Percentiles rank a stretch among this genome's conserved stretches.
Evolutionary conservation across 2,797 vertebrate genomes (phyloP).

Genomic region (Anisognathus igniventris): DNA sequence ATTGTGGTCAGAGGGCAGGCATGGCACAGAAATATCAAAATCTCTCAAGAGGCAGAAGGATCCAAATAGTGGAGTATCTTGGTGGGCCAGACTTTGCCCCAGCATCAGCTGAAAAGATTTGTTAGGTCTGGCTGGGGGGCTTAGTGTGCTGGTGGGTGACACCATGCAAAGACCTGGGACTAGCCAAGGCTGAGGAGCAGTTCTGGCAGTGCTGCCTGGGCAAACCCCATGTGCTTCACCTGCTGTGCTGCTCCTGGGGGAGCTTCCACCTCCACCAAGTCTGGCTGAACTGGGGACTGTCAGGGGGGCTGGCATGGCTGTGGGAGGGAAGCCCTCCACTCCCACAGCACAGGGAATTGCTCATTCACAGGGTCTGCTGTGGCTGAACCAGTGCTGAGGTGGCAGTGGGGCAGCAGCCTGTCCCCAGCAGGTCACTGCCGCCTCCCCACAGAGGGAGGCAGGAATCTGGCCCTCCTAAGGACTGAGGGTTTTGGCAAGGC

Average conservation of each 20-base stretch:
- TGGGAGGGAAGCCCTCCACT: neutral
- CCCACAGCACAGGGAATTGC: neutral
- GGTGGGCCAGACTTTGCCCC: neutral
- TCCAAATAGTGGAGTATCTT: neutral
- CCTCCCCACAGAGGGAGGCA: neutral
- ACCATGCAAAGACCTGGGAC: neutral
- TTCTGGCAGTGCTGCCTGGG: neutral
- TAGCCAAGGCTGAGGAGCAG: neutral
- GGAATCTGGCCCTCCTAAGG: neutral
- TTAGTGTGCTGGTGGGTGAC: neutral
- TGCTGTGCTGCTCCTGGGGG: neutral
- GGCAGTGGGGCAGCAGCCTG: neutral
- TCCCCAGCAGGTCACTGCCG: neutral
- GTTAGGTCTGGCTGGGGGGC: neutral
- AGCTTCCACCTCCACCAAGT: neutral
- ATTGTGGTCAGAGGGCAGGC: neutral
- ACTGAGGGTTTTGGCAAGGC: neutral
- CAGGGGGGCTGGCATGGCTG: neutral
- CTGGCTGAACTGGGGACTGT: neutral
- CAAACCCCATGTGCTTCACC: neutral
- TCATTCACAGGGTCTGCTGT: neutral
- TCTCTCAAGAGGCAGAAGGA: neutral
- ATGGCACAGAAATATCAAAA: neutral
- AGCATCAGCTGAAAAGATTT: neutral
- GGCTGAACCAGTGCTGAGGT: neutral